Evolutionary conservation across 2,113 vertebrate species (phyloP).

Genomic region (Sinosuthora webbiana): DNA sequence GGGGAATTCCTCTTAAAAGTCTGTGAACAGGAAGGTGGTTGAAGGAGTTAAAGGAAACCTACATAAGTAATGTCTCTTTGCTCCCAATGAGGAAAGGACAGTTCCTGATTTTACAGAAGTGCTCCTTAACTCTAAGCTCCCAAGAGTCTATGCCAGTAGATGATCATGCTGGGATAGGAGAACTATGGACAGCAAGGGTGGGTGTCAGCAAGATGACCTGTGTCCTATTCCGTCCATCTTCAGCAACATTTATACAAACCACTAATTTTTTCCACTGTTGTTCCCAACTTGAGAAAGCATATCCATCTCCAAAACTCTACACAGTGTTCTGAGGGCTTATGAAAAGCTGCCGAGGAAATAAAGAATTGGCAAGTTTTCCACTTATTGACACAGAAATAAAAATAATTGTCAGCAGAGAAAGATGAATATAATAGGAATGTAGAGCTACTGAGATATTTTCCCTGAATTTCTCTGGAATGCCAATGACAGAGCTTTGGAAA

Average conservation of each 20-base stretch:
- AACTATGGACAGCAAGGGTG: background rate
- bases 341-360: background rate
- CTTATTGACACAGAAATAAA: background rate
- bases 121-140: background rate
- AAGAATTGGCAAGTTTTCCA: background rate
- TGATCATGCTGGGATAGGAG: background rate
- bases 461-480: background rate
- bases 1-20: background rate
- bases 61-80: background rate
- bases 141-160: background rate
- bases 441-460: background rate
- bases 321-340: background rate
- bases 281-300: background rate
- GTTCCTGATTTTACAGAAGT: background rate
- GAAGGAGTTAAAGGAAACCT: background rate
- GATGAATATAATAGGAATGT: background rate
- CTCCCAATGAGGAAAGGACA: background rate
- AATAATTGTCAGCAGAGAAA: background rate
- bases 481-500: background rate
- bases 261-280: background rate
- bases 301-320: background rate
- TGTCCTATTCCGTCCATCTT: background rate
- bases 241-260: background rate
- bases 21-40: background rate
- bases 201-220: background rate